phyloP scores from a whole-genome alignment of 2,888 invertebrate species.

The Luperina nickerlii region DNA sequence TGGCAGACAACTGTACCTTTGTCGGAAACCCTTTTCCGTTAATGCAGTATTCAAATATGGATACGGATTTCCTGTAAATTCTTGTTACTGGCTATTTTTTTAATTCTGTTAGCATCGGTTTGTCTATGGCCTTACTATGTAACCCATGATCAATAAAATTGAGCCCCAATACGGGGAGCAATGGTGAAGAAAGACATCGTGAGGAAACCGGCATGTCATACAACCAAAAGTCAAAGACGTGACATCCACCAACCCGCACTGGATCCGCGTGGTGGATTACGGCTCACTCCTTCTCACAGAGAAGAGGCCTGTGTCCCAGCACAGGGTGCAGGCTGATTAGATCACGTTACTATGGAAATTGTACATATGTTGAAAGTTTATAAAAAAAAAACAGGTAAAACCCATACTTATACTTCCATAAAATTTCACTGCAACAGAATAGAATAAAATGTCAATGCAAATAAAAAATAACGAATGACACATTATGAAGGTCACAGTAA shows the following conservation, averaged over 20 bases:
- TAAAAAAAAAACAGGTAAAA: no score
- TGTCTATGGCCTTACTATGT: neutral
- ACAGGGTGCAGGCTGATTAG: neutral
- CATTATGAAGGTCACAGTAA: no score
- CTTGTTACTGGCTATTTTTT: neutral
- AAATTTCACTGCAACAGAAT: no score
- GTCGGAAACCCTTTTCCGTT: slow-evolving; percentile 20
- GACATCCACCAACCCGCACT: neutral
- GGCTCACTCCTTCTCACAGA: neutral
- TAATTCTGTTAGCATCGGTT: neutral
- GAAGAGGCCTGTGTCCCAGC: neutral
- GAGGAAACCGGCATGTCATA: neutral
- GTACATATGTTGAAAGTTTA: neutral
- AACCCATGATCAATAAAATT: neutral
- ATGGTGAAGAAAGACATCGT: neutral
- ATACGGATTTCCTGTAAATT: slow-evolving; percentile 27
- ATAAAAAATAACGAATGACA: no score
- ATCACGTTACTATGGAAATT: no score
- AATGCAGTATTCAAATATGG: neutral
- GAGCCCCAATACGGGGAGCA: no score
- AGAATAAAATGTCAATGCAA: no score
- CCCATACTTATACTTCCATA: no score
- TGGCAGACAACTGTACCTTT: neutral
- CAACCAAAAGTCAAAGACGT: neutral
- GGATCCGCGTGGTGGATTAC: neutral